phyloP scores from a whole-genome alignment of 2,888 invertebrate species.

The Aphrophora alni region DNA sequence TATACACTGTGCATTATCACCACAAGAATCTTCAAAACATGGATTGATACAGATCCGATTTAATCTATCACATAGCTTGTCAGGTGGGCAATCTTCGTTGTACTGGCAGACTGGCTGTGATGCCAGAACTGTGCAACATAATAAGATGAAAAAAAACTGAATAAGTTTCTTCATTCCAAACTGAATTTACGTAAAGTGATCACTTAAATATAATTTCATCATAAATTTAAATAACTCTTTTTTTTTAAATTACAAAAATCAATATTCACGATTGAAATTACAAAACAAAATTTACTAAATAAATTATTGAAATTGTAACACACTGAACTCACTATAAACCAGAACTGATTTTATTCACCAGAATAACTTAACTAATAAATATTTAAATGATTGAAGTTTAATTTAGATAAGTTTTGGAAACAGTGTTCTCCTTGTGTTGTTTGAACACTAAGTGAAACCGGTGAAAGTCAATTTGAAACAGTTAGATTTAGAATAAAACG shows the following conservation, averaged over 20 bases:
- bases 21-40: constrained; percentile 79
- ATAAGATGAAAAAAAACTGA: constrained; percentile 18
- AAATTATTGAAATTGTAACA: no score
- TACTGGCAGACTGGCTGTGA: constrained; percentile 78
- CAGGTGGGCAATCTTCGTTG: constrained; percentile 90
- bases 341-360: no score
- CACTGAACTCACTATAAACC: background rate
- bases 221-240: background rate
- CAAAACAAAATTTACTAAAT: background rate
- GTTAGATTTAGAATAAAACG: background rate
- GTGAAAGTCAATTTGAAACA: background rate
- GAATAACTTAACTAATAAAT: no score
- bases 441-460: background rate
- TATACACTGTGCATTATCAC: constrained; percentile 80
- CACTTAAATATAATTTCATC: background rate
- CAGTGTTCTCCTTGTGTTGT: background rate
- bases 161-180: background rate
- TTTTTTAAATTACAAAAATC: background rate
- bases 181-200: background rate
- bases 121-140: constrained; percentile 57
- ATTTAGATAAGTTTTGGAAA: background rate
- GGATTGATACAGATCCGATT: constrained; percentile 85
- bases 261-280: background rate
- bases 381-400: no score
- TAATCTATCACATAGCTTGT: constrained; percentile 81